Conservation (phyloP, 2,797 vertebrate species). For the Diceros bicornis region DNA sequence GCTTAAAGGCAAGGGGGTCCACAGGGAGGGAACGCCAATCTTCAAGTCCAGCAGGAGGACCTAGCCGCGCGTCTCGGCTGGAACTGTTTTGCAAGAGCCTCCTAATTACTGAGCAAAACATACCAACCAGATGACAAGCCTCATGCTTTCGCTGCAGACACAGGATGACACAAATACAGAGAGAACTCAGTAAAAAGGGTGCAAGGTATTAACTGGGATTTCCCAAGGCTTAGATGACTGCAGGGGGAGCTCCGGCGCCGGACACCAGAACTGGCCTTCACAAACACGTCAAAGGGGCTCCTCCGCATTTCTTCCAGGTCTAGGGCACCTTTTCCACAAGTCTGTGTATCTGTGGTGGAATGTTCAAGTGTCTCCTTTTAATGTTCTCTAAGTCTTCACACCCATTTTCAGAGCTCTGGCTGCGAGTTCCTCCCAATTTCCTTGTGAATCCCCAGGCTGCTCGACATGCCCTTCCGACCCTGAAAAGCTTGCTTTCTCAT, state of each 20-base stretch:
- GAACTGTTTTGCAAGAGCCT: background rate
- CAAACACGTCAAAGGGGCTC: background rate
- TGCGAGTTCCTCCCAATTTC: background rate
- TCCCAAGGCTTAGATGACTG: constrained; percentile 46
- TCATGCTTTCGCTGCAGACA: constrained; percentile 38
- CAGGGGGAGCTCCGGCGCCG: constrained; percentile 57
- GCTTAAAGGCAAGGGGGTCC: background rate
- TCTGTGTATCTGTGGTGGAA: background rate
- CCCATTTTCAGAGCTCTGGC: constrained; percentile 48
- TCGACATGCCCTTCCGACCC: background rate
- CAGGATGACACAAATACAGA: constrained; percentile 35
- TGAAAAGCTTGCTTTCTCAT: constrained; percentile 56
- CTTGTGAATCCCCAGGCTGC: constrained; percentile 1
- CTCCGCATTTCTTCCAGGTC: constrained; percentile 1
- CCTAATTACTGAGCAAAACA: constrained; percentile 58
- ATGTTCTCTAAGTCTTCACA: background rate
- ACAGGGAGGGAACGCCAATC: background rate
- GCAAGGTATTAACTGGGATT: constrained; percentile 17
- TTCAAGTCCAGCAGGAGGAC: background rate
- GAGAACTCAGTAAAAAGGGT: background rate
- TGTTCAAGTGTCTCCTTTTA: background rate
- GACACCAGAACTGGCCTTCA: background rate
- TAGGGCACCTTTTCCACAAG: background rate
- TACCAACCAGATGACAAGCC: constrained; percentile 52
- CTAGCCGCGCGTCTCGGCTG: background rate